Conservation (phyloP, 2,888 invertebrate genomes). For the Malacosoma neustria region DNA sequence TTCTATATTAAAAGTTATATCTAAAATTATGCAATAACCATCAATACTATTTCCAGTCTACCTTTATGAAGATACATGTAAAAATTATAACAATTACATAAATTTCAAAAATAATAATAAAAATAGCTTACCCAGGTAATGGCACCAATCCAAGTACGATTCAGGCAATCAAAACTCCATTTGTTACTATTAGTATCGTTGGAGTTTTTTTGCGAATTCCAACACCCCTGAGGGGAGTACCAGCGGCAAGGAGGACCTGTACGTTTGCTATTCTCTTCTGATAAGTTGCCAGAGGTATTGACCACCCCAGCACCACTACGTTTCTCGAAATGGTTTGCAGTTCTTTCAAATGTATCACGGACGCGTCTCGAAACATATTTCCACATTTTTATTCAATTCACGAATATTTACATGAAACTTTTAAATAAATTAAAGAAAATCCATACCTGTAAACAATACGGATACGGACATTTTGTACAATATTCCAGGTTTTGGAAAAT, state of each 20-base stretch:
- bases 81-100: too few species aligned
- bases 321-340: constrained; percentile 64
- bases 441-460: not conserved
- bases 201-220: constrained; percentile 26
- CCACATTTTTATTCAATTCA: constrained; percentile 49
- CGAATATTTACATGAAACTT: not conserved
- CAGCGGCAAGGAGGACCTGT: constrained; percentile 30
- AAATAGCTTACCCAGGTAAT: constrained; percentile 62
- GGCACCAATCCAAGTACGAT: constrained; percentile 65
- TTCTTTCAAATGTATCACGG: constrained; percentile 63
- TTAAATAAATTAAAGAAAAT: not conserved
- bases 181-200: constrained; percentile 47
- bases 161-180: constrained; percentile 58
- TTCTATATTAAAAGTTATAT: too few species aligned
- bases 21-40: too few species aligned
- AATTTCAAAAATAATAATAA: constrained; percentile 4
- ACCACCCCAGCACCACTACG: constrained; percentile 51
- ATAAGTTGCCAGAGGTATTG: constrained; percentile 28
- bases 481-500: too few species aligned
- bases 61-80: too few species aligned
- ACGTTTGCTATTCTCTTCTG: constrained; percentile 35
- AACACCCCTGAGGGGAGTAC: constrained; percentile 38
- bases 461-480: not conserved
- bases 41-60: too few species aligned
- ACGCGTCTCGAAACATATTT: constrained; percentile 69